Evolutionary conservation across 1,140 invertebrate species (phyloP).

Genomic region (Watersipora subatra): DNA sequence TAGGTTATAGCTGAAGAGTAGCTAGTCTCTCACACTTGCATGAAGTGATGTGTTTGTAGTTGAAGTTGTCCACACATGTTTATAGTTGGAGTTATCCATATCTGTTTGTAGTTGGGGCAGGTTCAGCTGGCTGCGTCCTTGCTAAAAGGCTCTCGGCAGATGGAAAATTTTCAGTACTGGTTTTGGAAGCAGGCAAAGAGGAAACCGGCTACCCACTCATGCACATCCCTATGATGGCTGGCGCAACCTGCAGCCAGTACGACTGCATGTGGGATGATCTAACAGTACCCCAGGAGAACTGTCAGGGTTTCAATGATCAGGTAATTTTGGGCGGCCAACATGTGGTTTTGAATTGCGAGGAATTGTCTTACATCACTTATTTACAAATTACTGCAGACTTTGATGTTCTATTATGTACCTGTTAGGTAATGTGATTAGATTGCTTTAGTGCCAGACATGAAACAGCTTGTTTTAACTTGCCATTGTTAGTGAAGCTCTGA

Average conservation of each 20-base stretch:
- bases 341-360: background rate
- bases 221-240: conserved; percentile 15
- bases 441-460: background rate
- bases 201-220: conserved; percentile 72
- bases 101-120: conserved; percentile 78
- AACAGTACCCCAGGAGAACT: conserved; percentile 68
- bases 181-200: conserved; percentile 78
- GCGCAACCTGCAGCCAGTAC: conserved; percentile 6
- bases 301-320: conserved; percentile 63
- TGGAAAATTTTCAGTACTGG: conserved; percentile 54
- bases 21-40: too few species aligned
- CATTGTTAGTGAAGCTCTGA: background rate
- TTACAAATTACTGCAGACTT: background rate
- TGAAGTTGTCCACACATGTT: too few species aligned
- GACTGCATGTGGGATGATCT: conserved; percentile 76
- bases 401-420: background rate
- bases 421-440: background rate
- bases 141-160: conserved; percentile 76
- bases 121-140: conserved; percentile 85
- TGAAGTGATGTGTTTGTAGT: too few species aligned
- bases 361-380: background rate
- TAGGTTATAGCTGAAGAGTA: too few species aligned
- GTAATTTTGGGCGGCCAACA: conserved; percentile 33
- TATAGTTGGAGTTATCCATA: too few species aligned
- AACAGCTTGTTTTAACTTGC: background rate